Evolutionary conservation across 2,888 invertebrate species (phyloP).

Genomic region (Clunio marinus): DNA sequence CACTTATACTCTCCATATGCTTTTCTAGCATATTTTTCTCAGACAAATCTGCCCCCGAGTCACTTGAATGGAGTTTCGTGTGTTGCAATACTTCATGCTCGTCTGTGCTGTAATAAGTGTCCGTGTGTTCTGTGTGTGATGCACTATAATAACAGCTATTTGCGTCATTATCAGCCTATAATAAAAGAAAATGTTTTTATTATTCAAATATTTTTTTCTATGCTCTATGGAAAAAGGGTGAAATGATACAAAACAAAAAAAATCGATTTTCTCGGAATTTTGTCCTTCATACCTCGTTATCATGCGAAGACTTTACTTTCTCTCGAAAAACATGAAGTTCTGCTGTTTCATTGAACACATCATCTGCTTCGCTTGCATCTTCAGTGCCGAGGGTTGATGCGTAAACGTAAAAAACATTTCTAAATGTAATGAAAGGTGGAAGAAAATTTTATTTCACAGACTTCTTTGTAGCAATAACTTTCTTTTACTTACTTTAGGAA

Average conservation of each 20-base stretch:
- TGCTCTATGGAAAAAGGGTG: neutral
- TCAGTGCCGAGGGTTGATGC: conserved; percentile 39
- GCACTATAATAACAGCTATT: conserved; percentile 42
- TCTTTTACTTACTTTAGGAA: conserved; percentile 40
- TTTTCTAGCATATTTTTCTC: conserved; percentile 39
- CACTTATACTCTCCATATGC: conserved; percentile 16
- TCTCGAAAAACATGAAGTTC: conserved; percentile 21
- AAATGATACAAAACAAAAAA: neutral
- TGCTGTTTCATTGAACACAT: conserved; percentile 40
- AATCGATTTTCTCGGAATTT: conserved; percentile 11
- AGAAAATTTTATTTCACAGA: neutral
- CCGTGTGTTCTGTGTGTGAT: conserved; percentile 40
- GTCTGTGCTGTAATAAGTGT: conserved; percentile 41
- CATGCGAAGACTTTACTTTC: conserved; percentile 11
- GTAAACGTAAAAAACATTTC: conserved; percentile 39
- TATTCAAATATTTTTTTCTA: too few relatives aligned
- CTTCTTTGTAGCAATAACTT: conserved; percentile 5
- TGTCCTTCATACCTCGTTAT: conserved; percentile 16
- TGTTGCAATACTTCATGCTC: conserved; percentile 40
- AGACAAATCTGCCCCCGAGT: conserved; percentile 41
- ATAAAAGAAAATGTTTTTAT: too few relatives aligned
- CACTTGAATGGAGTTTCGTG: conserved; percentile 40
- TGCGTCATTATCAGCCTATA: conserved; percentile 41
- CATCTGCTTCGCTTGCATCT: conserved; percentile 41
- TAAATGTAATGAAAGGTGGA: conserved; percentile 22